phyloP scores from a whole-genome alignment of 2,888 invertebrate species.

The Petrolisthes manimaculis region DNA sequence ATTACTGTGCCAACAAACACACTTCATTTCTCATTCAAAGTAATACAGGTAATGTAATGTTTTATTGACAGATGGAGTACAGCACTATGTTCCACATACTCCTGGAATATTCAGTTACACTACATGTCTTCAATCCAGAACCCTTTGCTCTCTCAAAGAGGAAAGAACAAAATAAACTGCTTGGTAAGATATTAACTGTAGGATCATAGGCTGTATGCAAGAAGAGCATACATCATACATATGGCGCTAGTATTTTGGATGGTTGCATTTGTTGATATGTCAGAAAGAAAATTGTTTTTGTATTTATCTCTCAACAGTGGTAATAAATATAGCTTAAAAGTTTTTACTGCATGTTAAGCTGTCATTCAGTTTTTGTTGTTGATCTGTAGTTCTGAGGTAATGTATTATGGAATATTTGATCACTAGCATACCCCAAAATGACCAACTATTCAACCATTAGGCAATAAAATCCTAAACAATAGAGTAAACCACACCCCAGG shows the following conservation, averaged over 20 bases:
- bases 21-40: neutral
- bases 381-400: too few species aligned
- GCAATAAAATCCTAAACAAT: too few species aligned
- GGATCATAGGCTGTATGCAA: neutral
- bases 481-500: too few species aligned
- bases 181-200: conserved; percentile 74
- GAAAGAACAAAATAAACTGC: conserved; percentile 77
- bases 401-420: too few species aligned
- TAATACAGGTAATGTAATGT: neutral
- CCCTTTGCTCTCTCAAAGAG: conserved; percentile 83
- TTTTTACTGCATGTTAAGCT: too few species aligned
- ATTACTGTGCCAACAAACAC: neutral
- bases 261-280: too few species aligned
- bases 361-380: too few species aligned
- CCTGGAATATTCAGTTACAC: conserved; percentile 82
- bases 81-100: conserved; percentile 85
- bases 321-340: too few species aligned
- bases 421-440: too few species aligned
- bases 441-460: too few species aligned
- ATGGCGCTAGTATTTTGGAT: neutral
- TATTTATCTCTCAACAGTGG: too few species aligned
- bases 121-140: conserved; percentile 86
- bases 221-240: neutral
- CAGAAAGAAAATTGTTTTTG: neutral
- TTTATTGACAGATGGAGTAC: conserved; percentile 75